These are phyloP conservation scores for Penaeus vannamei DNA, from an alignment of 1,140 invertebrate species.

Conservation along the genomic window DNA sequence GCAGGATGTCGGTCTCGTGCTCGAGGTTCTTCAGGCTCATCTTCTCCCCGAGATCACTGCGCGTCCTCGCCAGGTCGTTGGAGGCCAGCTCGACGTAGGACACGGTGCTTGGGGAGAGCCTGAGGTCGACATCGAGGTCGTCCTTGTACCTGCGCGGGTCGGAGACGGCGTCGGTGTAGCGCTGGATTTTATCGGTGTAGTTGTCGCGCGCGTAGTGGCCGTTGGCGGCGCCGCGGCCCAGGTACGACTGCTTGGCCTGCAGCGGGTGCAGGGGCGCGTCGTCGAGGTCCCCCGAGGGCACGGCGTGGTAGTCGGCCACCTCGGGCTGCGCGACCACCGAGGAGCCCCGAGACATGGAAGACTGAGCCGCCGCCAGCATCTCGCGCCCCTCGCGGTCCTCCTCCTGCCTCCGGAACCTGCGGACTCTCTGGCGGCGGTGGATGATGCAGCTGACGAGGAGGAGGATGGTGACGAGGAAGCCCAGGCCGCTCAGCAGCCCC, in stretches of 20 bases:
- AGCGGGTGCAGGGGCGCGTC: conserved; percentile 73
- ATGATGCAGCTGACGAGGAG: conserved; percentile 51
- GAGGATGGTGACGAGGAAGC: conserved; percentile 45
- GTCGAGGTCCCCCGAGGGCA: conserved; percentile 78
- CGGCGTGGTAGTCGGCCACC: conserved; percentile 80
- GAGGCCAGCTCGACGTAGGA: conserved; percentile 56
- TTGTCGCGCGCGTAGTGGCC: conserved; percentile 36
- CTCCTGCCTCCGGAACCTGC: conserved; percentile 49
- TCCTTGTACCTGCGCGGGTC: conserved; percentile 39
- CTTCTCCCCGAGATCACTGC: conserved; percentile 44
- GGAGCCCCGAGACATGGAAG: neutral
- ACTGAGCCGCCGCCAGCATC: neutral
- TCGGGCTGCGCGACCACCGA: conserved; percentile 63
- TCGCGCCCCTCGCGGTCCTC: conserved; percentile 47
- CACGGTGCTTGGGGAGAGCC: conserved; percentile 37
- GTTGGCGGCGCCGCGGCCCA: conserved; percentile 31
- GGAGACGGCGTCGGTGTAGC: conserved; percentile 32
- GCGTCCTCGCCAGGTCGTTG: conserved; percentile 38
- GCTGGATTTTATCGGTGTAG: conserved; percentile 36
- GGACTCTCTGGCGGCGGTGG: conserved; percentile 50
- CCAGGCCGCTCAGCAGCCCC: conserved; percentile 40
- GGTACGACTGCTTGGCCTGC: conserved; percentile 49
- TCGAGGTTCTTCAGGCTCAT: conserved; percentile 52
- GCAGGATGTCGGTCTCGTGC: conserved; percentile 52
- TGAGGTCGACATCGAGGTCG: conserved; percentile 38